Conservation (phyloP, 2,888 invertebrate genomes). For the Ditula angustiorana region DNA sequence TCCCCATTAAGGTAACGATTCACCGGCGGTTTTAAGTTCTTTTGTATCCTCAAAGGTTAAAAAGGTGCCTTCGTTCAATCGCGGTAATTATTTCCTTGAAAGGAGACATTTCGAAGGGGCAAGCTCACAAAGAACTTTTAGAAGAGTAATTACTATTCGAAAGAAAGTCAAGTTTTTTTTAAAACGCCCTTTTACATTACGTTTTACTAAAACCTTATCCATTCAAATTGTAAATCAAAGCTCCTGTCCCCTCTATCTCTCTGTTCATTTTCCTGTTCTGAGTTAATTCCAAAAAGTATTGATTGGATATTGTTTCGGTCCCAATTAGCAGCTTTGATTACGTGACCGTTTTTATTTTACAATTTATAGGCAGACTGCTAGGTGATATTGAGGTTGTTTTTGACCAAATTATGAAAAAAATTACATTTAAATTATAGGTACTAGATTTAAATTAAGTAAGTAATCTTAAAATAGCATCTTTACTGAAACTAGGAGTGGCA, state of each 20-base stretch:
- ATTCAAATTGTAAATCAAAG: background rate
- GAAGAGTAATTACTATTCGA: constrained; percentile 35
- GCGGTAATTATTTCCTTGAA: constrained; percentile 69
- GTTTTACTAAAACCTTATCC: constrained; percentile 1
- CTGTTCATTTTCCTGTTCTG: background rate
- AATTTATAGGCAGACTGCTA: too few relatives aligned
- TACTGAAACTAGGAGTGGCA: too few relatives aligned
- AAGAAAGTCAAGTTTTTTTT: constrained; percentile 19
- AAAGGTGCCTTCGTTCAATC: constrained; percentile 60
- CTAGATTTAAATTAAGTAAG: too few relatives aligned
- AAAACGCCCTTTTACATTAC: constrained; percentile 9
- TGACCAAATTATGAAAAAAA: too few relatives aligned
- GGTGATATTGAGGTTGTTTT: too few relatives aligned
- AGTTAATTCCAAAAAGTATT: background rate
- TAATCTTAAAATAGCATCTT: too few relatives aligned
- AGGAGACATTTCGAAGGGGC: constrained; percentile 52
- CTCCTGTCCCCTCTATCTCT: background rate
- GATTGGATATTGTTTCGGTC: background rate
- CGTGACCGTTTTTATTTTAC: too few relatives aligned
- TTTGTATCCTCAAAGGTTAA: constrained; percentile 57
- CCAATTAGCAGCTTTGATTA: background rate
- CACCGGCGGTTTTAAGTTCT: constrained; percentile 54
- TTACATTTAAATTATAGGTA: too few relatives aligned
- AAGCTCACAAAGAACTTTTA: constrained; percentile 50
- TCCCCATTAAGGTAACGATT: constrained; percentile 61